Base-by-base conservation (phyloP, 2,888 invertebrate genomes). In the Lomographa bimaculata region DNA sequence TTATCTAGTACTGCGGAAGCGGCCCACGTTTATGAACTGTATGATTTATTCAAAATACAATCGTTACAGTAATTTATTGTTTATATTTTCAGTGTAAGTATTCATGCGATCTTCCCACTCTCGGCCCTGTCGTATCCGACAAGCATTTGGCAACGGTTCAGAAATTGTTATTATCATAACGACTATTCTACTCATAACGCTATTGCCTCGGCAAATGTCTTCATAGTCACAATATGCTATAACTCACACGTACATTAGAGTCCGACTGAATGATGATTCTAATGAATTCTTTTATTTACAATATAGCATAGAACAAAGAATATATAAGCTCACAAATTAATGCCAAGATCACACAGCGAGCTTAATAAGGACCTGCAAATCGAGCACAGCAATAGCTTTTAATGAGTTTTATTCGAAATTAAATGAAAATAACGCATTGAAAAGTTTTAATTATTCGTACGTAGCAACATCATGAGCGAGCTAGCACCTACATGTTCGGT, bases 131-230 rank as follows among this genome's bases (percentile, higher is more conserved):
- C 63, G 61, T 53, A 64, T 64, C 60, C 59, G 77, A 79, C 76
- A 70, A 61, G 58, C 64, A 64, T 70, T 86, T 89, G 87, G 87
- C 87, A 85, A 46, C 56, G 63, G 52, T 68, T 75, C 80, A 78
- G 69, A 75, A 61, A 81, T 79, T 82, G 79, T 82, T 85, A 83
- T 84, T 78, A 80, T 73, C 62, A 69, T 77, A 81, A 85, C 75
- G 74, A 75, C 60, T 78, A 62, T 60, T 70, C 73, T 58, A 78
- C 82, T 87, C 85, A 87, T 85, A 87, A 79, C 67, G 69, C 65
- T 64, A 78, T 72, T 66, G 75, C 77, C 65, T 75, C 72, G 69
- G 68, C 63, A 68, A 73, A 77, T 66, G 71, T 82, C 72, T 76
- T 75, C 70, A 64, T 74, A 72, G 71, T 64, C 67, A 73, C 74